Evolutionary conservation across 2,888 invertebrate genomes (phyloP), one percentile per base, ranked within the genome.

Genomic region (Marasmarcha lunaedactyla): DNA sequence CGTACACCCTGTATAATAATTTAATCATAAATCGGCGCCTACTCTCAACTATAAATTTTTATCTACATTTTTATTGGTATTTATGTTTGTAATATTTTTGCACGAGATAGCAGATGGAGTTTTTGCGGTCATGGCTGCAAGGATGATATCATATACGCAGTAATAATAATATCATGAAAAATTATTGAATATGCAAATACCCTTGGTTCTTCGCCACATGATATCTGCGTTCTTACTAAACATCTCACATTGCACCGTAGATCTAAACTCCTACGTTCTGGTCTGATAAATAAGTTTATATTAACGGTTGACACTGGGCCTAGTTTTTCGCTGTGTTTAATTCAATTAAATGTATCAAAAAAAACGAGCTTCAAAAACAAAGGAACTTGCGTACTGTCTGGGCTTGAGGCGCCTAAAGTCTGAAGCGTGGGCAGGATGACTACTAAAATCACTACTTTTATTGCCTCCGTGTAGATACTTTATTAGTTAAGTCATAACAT

Each of bases 371-470:
- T 7, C 20, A 20, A 20, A 20, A 20, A 20, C 7, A 20, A 20
- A 3, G 4, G 3, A 20, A 7, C 20, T 3, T 7, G 20, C 3
- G 7, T 7, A 20, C 7, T 20, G 20, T 20, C 20, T 20, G 20
- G 7, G 20, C 20, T 20, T 20, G 55, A 54, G 74, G 76, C 76
- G 74, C 72, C 78, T 68, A 50, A 62, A 68, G 74, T 77, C 74
- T 73, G 72, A 48, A 54, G 66, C 66, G 76, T 76, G 66, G 76
- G 77, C 65, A 76, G 62, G 58, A 64, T 63, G 57, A 62, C 61
- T 55, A 60, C 71, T 68, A 66, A 68, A 67, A 62, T 61, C 55
- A 57, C 64, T 54, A 59, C 61, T 65, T 71, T 71, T 78, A 74
- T 76, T 71, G 52, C 67, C 63, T 53, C 55, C 62, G 64, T 70